A percentile compares a stretch with the other conserved stretches of the same genome.
Evolutionary conservation across 1,140 invertebrate genomes (phyloP).

Genomic region (Ptiloglossa arizonensis): DNA sequence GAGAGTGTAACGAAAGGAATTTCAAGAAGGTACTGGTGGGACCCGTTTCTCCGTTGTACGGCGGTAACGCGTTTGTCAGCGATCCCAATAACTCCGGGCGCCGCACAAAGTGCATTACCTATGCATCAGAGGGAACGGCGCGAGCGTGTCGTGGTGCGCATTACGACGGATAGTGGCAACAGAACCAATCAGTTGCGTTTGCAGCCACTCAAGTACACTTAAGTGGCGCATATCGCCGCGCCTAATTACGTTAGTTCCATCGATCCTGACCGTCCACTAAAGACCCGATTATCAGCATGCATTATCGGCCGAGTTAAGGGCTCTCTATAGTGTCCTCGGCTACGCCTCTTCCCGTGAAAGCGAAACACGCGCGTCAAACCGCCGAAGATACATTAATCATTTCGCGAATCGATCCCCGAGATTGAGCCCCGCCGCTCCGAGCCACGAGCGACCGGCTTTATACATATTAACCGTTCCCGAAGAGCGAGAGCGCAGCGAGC

Average conservation of each 20-base stretch:
- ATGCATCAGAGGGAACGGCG: conserved; percentile 26
- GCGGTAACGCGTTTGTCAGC: conserved; percentile 20
- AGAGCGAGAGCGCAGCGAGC: conserved; percentile 7
- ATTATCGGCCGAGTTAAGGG: conserved; percentile 67
- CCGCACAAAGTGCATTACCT: conserved; percentile 32
- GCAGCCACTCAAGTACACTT: conserved; percentile 69
- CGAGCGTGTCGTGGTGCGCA: conserved; percentile 27
- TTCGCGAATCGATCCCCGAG: conserved; percentile 37
- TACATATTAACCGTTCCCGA: conserved; percentile 35
- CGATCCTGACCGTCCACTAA: conserved; percentile 66
- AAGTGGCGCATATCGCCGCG: conserved; percentile 67
- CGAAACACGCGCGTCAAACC: conserved; percentile 48
- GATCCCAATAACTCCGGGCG: conserved; percentile 44
- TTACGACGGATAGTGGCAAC: conserved; percentile 58
- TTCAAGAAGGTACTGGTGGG: neutral
- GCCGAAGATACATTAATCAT: conserved; percentile 48
- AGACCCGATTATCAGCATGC: conserved; percentile 66
- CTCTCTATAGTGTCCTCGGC: conserved; percentile 51
- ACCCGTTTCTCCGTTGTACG: neutral
- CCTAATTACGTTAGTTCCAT: conserved; percentile 69
- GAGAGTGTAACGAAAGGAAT: conserved; percentile 1
- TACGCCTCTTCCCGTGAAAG: conserved; percentile 50
- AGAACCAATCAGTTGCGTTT: conserved; percentile 68
- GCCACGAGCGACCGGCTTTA: too few species aligned
- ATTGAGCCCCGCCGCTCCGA: conserved; percentile 8